These are phyloP conservation scores for Cryptomyrus ogoouensis DNA, from an alignment of 2,113 vertebrate species.

Conservation along the genomic window DNA sequence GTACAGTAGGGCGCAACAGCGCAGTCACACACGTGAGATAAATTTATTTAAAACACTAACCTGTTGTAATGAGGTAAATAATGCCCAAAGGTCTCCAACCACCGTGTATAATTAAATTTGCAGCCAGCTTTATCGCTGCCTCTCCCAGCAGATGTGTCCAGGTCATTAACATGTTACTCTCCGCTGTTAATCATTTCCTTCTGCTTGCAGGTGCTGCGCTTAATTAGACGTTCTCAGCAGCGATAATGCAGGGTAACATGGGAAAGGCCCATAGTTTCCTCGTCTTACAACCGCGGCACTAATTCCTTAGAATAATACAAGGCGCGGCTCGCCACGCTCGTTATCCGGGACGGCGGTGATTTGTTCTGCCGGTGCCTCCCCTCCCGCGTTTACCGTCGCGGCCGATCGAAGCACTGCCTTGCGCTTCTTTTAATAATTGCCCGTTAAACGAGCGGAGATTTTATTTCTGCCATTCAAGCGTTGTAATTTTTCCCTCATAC, in stretches of 20 bases:
- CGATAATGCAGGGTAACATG: background rate
- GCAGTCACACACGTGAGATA: background rate
- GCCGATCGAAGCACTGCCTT: background rate
- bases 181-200: constrained; percentile 18
- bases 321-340: background rate
- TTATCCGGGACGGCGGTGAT: background rate
- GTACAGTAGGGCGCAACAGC: background rate
- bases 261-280: background rate
- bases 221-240: background rate
- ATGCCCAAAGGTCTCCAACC: background rate
- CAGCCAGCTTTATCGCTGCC: background rate
- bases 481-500: background rate
- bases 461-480: background rate
- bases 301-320: background rate
- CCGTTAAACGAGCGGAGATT: background rate
- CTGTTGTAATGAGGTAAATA: constrained; percentile 3
- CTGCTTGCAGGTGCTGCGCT: constrained; percentile 9
- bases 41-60: background rate
- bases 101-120: background rate
- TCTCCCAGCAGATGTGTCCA: constrained; percentile 10
- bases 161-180: constrained; percentile 17
- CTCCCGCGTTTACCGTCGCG: background rate
- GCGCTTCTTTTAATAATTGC: background rate
- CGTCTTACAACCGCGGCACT: background rate
- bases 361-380: background rate